These are phyloP conservation scores for Semotilus atromaculatus DNA, from an alignment of 2,797 vertebrate genomes.

Conservation along the genomic window DNA sequence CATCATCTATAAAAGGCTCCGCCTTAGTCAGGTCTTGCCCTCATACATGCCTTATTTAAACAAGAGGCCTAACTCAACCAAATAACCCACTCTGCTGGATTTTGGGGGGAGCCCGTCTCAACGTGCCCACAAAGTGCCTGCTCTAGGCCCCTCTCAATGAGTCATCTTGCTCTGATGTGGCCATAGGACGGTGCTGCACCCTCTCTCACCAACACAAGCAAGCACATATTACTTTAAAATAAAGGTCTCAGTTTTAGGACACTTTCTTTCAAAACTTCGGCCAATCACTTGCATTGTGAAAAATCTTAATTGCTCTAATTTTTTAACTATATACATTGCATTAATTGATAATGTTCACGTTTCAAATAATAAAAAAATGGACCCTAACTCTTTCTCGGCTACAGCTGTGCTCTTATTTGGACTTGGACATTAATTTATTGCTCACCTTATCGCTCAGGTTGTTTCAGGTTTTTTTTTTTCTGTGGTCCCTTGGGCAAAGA, in stretches of 20 bases:
- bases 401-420: slow-evolving; percentile 78
- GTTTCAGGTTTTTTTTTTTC: slow-evolving; percentile 65
- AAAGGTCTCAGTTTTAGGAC: slow-evolving; percentile 16
- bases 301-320: background rate
- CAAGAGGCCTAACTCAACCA: slow-evolving; percentile 13
- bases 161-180: slow-evolving; percentile 77
- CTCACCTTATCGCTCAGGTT: slow-evolving; percentile 79
- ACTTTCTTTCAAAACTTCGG: background rate
- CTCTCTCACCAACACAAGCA: slow-evolving; percentile 34
- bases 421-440: slow-evolving; percentile 83
- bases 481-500: slow-evolving; percentile 75
- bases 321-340: slow-evolving; percentile 31
- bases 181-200: slow-evolving; percentile 74
- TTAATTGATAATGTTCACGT: background rate
- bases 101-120: slow-evolving; percentile 78
- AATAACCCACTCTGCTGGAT: slow-evolving; percentile 67
- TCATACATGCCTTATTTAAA: slow-evolving; percentile 13
- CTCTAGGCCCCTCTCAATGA: slow-evolving; percentile 73
- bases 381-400: slow-evolving; percentile 67
- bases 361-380: slow-evolving; percentile 23
- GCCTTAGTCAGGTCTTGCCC: slow-evolving; percentile 4
- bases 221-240: slow-evolving; percentile 33
- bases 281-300: background rate
- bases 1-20: slow-evolving; percentile 15
- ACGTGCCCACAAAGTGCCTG: slow-evolving; percentile 60